A percentile compares a stretch with the other conserved stretches of the same genome.
These are phyloP conservation scores for Camponotus pennsylvanicus DNA, from an alignment of 1,140 invertebrate species.

Conservation along the genomic window DNA sequence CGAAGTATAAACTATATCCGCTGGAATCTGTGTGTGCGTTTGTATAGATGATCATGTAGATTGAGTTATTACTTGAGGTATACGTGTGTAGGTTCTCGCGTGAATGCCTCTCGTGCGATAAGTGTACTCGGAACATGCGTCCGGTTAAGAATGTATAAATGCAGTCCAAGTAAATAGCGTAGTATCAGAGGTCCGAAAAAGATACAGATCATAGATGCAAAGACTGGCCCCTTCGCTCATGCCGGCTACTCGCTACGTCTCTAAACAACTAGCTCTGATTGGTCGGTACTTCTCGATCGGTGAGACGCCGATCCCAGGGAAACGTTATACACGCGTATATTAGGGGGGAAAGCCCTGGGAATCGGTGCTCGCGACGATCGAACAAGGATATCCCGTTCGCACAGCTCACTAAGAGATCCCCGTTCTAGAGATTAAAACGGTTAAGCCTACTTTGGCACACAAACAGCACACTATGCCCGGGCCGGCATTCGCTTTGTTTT, in stretches of 20 bases:
- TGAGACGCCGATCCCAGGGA: constrained; percentile 9
- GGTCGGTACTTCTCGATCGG: constrained; percentile 59
- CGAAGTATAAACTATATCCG: constrained; percentile 21
- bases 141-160: constrained; percentile 67
- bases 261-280: constrained; percentile 65
- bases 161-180: constrained; percentile 70
- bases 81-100: constrained; percentile 20
- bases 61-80: not conserved
- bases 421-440: constrained; percentile 67
- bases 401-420: constrained; percentile 50
- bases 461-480: constrained; percentile 78
- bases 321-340: not conserved
- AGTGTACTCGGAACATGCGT: constrained; percentile 16
- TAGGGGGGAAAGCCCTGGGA: not conserved
- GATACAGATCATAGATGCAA: constrained; percentile 84
- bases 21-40: constrained; percentile 7
- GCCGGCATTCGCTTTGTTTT: constrained; percentile 84
- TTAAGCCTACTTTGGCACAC: constrained; percentile 85
- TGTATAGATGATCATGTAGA: constrained; percentile 13
- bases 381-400: constrained; percentile 44
- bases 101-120: constrained; percentile 42
- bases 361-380: constrained; percentile 44
- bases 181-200: constrained; percentile 82
- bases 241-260: constrained; percentile 81
- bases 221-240: constrained; percentile 86